Percentiles rank a stretch among this genome's conserved stretches.
Conservation (phyloP, 1,140 invertebrate species). For the Platyscapa corneri region DNA sequence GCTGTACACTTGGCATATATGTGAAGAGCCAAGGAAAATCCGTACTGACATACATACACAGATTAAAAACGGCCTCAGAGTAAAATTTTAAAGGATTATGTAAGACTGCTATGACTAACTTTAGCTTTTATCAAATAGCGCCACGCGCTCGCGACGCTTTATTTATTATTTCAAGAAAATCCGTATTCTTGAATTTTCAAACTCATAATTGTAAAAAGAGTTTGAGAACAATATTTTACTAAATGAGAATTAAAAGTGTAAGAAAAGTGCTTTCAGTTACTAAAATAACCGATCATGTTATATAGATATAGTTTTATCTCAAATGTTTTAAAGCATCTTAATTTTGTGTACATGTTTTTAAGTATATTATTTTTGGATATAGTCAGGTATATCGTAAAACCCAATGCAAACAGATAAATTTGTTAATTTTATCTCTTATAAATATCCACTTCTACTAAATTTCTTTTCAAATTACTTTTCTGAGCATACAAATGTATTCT, state of each 20-base stretch:
- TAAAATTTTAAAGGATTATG: constrained; percentile 44
- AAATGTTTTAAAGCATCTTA: not conserved
- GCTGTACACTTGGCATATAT: not conserved
- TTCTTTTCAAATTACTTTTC: not conserved
- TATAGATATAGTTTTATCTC: not conserved
- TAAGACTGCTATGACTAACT: constrained; percentile 35
- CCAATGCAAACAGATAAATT: not conserved
- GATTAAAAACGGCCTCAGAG: constrained; percentile 9
- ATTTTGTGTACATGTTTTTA: not conserved
- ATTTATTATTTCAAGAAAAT: constrained; percentile 33
- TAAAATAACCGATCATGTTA: not conserved
- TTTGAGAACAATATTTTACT: not conserved
- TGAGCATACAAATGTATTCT: not conserved
- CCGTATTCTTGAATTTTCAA: not conserved
- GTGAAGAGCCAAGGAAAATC: constrained; percentile 18
- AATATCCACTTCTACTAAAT: not conserved
- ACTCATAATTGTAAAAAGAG: not conserved
- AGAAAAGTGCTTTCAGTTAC: not conserved
- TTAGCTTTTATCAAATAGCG: constrained; percentile 26
- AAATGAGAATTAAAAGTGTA: not conserved
- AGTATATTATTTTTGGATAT: not conserved
- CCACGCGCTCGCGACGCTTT: constrained; percentile 14
- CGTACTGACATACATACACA: constrained; percentile 3
- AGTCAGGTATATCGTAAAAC: not conserved
- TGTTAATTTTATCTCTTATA: not conserved